Evolutionary conservation across 2,113 vertebrate genomes (phyloP).

Genomic region (Rhombomys opimus): DNA sequence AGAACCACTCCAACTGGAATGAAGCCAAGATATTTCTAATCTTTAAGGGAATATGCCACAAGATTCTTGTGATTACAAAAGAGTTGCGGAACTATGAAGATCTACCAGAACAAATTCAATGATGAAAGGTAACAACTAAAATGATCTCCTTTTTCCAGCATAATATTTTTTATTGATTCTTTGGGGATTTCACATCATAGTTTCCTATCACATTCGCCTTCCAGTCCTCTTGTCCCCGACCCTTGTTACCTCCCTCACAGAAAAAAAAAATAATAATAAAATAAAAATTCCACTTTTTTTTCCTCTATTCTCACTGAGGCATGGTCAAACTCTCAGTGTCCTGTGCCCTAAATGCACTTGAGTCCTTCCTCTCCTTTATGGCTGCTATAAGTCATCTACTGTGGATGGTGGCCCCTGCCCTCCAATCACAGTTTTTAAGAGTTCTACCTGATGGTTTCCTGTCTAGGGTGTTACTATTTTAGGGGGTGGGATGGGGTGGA

Average conservation of each 20-base stretch:
- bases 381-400: not conserved
- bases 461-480: not conserved
- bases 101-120: not conserved
- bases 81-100: not conserved
- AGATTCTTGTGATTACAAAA: not conserved
- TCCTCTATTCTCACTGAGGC: not conserved
- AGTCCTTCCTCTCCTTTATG: not conserved
- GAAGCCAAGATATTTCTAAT: not conserved
- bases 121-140: not conserved
- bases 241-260: not conserved
- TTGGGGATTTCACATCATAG: not conserved
- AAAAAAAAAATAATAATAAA: not conserved
- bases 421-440: not conserved
- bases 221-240: not conserved
- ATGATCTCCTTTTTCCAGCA: not conserved
- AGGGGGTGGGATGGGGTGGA: not conserved
- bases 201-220: not conserved
- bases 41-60: not conserved
- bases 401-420: not conserved
- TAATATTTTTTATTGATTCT: not conserved
- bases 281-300: not conserved
- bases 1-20: not conserved
- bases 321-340: not conserved
- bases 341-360: no score
- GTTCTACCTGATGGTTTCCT: not conserved